Percentiles rank a stretch among this genome's conserved stretches.
Conservation (phyloP, 2,797 vertebrate species). For the Crocidura indochinensis region DNA sequence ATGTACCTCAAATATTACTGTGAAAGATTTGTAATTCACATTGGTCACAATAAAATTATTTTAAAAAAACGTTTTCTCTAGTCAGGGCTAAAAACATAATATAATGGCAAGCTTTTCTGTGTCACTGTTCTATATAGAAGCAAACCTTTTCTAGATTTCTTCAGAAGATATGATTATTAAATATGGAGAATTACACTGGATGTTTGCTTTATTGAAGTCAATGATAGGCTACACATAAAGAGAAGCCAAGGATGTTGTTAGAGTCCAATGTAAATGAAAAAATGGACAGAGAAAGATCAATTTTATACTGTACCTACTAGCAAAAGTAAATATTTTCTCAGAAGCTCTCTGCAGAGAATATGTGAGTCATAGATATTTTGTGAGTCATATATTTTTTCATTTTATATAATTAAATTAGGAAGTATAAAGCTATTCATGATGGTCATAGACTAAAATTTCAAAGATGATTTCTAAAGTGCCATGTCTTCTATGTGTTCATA, state of each 20-base stretch:
- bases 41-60: not conserved
- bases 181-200: slow-evolving; percentile 34
- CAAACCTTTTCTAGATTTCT: slow-evolving; percentile 26
- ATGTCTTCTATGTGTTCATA: not conserved
- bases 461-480: not conserved
- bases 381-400: slow-evolving; percentile 42
- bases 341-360: slow-evolving; percentile 31
- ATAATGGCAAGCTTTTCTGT: slow-evolving; percentile 62
- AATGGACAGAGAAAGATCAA: not conserved
- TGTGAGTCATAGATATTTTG: not conserved
- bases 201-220: slow-evolving; percentile 21
- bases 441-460: not conserved
- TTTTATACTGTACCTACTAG: slow-evolving; percentile 2
- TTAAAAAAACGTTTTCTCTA: slow-evolving; percentile 68
- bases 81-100: slow-evolving; percentile 35
- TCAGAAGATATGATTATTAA: slow-evolving; percentile 36
- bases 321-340: slow-evolving; percentile 11
- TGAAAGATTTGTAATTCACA: too few relatives aligned
- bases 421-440: not conserved
- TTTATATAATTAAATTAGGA: slow-evolving; percentile 58
- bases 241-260: slow-evolving; percentile 48
- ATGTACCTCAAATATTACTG: too few relatives aligned
- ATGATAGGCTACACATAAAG: slow-evolving; percentile 42
- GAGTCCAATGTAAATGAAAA: slow-evolving; percentile 63
- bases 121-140: not conserved